Evolutionary conservation across 1,140 invertebrate genomes (phyloP), one percentile per base, ranked within the genome.

Genomic region (Drosophila sulfurigaster): DNA sequence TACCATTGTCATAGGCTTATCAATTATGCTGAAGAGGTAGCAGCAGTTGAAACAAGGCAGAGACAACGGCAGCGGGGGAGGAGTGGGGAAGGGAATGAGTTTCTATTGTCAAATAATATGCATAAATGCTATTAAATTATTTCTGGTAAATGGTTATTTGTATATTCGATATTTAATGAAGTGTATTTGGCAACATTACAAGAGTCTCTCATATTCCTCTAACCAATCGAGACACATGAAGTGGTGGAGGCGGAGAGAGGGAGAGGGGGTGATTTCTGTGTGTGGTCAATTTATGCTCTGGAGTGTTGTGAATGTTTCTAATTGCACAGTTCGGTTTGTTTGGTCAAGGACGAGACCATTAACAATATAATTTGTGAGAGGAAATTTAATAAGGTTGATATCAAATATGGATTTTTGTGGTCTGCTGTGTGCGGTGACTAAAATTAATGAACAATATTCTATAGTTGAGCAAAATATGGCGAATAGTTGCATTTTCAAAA

Each of bases 81-180:
- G 43, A 2, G 20, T 1, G 20, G 4, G 20, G 38, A 0, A 45
- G 25, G n/a, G 38, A n/a, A 11, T 16, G 25, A 3, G 30, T 3
- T 3, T 13, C 51, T 15, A 54, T 54, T 54, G 38, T 13, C 43
- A n/a, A 32, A 65, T 65, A 71, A 59, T 72, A 72, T 60, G 62
- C 62, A 66, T 43, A 64, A 70, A 75, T 66, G 48, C 49, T 56
- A 72, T 76, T 66, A 48, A 72, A 76, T 76, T 66, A 76, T 72
- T 64, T 54, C 62, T 71, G 52, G 32, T 65, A 72, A 71, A 58
- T 72, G 59, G 68, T 59, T 64, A 64, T 75, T 59, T 66, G 68
- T 41, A 30, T 35, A 60, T 66, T 72, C 48, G 60, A 59, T 76
- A 76, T 76, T 65, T 46, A 75, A 64, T 75, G 67, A 71, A 75